A percentile compares a stretch with the other conserved stretches of the same genome.
Conservation (phyloP, 1,140 invertebrate species). For the Antheraea mylitta region DNA sequence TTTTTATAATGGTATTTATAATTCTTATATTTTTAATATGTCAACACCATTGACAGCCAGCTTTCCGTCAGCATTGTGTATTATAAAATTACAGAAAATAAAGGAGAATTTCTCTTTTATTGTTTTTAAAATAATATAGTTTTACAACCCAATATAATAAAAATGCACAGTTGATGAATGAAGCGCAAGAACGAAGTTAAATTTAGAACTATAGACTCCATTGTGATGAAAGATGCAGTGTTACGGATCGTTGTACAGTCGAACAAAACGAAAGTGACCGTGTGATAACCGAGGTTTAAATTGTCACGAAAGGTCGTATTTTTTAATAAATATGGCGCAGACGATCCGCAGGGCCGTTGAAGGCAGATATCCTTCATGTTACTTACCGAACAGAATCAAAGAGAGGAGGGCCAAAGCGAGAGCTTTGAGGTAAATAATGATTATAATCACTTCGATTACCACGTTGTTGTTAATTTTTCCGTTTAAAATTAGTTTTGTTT, state of each 20-base stretch:
- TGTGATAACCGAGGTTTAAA: constrained; percentile 44
- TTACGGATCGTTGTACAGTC: constrained; percentile 67
- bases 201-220: constrained; percentile 33
- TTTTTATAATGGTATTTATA: background rate
- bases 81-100: constrained; percentile 30
- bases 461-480: background rate
- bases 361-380: constrained; percentile 86
- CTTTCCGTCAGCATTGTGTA: constrained; percentile 46
- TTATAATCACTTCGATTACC: background rate
- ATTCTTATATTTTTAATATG: background rate
- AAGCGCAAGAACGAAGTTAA: constrained; percentile 20
- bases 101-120: constrained; percentile 22
- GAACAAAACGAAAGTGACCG: constrained; percentile 75
- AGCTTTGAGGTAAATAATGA: constrained; percentile 70
- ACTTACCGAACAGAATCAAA: constrained; percentile 83
- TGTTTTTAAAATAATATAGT: constrained; percentile 21
- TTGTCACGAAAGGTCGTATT: constrained; percentile 33
- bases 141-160: constrained; percentile 23
- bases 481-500: background rate
- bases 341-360: constrained; percentile 62
- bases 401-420: constrained; percentile 84
- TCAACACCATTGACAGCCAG: constrained; percentile 31
- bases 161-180: constrained; percentile 27
- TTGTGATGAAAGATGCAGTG: constrained; percentile 65
- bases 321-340: constrained; percentile 59